Evolutionary conservation across 1,140 invertebrate genomes (phyloP), one percentile per base, ranked within the genome.

Genomic region (Musca domestica): DNA sequence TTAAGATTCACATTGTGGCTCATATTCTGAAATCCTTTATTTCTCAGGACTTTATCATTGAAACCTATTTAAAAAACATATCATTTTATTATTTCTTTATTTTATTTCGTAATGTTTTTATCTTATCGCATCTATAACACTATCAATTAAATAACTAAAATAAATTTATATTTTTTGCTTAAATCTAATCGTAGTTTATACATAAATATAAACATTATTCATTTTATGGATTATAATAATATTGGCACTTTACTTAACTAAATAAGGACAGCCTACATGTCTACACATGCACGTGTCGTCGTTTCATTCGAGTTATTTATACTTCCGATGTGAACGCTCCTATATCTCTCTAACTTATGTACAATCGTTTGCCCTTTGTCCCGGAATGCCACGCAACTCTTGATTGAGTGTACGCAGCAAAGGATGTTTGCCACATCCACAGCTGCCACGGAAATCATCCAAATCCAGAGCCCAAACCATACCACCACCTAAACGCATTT

Each of bases 391-490:
- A 41, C 84, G 73, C 1, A 89, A 74, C 67, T 86, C 87, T 61
- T 84, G 82, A 64, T 86, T 85, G 17, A 89, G 74, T 1, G 87
- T 86, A n/a, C 84, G 80, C 4, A 88, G 76, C 3, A 88, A 72
- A 0, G 87, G 86, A 74, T 83, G 78, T 49, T 82, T 78, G 61
- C 88, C 88, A 75, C 89, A 91, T 3, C 85, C 85, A 74, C 90
- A 92, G 9, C 75, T 76, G 63, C 87, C 87, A 34, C 84, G 83
- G 83, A 92, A 92, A 75, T 94, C 92, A 73, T 94, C 92, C 67
- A 92, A 80, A 76, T 85, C 84, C 15, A 93, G 78, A 0, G 92
- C 90, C 92, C 92, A 94, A 19, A 93, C 85, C 85, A 92, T 93
- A 2, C 88, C 90, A 3, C 92, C 92, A 1, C 90, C 90, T 2